These are phyloP conservation scores for Camponotus fellah DNA, from an alignment of 2,888 invertebrate species.

Conservation along the genomic window DNA sequence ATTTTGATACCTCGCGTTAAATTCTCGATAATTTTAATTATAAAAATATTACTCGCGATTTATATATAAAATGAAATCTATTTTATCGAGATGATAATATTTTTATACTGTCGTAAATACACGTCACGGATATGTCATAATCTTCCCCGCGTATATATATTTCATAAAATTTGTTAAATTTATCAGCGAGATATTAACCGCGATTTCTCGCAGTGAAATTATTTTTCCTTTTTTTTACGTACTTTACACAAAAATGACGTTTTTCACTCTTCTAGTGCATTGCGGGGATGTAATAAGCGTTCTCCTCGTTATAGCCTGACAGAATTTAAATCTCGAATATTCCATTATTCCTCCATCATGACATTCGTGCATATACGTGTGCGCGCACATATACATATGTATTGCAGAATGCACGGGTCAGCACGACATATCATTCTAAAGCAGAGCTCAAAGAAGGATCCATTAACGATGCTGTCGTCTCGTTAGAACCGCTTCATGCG, in stretches of 20 bases:
- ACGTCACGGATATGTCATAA: neutral
- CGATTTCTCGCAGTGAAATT: constrained; percentile 37
- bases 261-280: constrained; percentile 8
- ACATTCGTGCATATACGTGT: neutral
- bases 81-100: neutral
- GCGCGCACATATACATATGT: neutral
- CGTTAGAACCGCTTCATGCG: constrained; percentile 51
- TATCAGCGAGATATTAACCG: constrained; percentile 26
- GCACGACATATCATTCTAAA: constrained; percentile 51
- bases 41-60: neutral
- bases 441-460: constrained; percentile 57
- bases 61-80: neutral
- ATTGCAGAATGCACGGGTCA: constrained; percentile 42
- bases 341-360: constrained; percentile 47
- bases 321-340: constrained; percentile 55
- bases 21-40: neutral
- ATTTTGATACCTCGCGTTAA: neutral
- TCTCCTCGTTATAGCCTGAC: constrained; percentile 45
- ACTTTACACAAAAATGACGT: constrained; percentile 14
- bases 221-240: constrained; percentile 15
- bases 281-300: constrained; percentile 38
- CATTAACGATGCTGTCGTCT: constrained; percentile 46
- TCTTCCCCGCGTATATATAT: neutral
- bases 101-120: constrained; percentile 7
- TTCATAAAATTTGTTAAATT: constrained; percentile 3